Conservation (phyloP, 2,113 vertebrate species). For the Blennius ocellaris region DNA sequence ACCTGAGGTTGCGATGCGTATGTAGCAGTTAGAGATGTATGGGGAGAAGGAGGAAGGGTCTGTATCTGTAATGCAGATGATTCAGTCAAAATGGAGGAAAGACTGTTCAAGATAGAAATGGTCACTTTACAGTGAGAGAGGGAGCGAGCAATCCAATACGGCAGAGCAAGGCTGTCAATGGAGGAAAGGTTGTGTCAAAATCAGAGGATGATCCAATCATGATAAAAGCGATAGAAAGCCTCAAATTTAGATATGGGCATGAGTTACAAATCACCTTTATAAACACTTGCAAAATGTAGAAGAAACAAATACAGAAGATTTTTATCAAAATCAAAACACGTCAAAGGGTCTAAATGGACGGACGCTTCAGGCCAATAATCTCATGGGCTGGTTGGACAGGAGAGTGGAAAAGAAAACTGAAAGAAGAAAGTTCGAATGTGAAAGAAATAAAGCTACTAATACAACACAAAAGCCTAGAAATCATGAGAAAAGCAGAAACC, state of each 20-base stretch:
- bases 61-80: conserved; percentile 65
- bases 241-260: conserved; percentile 76
- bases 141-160: conserved; percentile 67
- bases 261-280: conserved; percentile 79
- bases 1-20: conserved; percentile 57
- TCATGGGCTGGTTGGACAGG: conserved; percentile 60
- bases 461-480: conserved; percentile 64
- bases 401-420: conserved; percentile 64
- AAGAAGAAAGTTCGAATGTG: conserved; percentile 46
- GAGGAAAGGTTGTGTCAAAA: conserved; percentile 60
- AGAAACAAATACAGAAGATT: conserved; percentile 52
- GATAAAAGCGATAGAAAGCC: conserved; percentile 70
- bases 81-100: conserved; percentile 52
- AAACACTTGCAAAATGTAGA: conserved; percentile 88
- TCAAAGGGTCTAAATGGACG: conserved; percentile 52
- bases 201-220: conserved; percentile 77
- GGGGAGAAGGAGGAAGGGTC: conserved; percentile 2
- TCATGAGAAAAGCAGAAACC: conserved; percentile 71
- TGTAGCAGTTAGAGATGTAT: conserved; percentile 53
- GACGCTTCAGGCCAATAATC: conserved; percentile 54
- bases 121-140: conserved; percentile 73
- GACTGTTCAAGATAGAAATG: conserved; percentile 66
- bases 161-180: conserved; percentile 73
- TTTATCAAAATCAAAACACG: conserved; percentile 54
- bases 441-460: conserved; percentile 21